A percentile compares a stretch with the other conserved stretches of the same genome.
Conservation (phyloP, 2,113 vertebrate genomes). For the Etia nguti region DNA sequence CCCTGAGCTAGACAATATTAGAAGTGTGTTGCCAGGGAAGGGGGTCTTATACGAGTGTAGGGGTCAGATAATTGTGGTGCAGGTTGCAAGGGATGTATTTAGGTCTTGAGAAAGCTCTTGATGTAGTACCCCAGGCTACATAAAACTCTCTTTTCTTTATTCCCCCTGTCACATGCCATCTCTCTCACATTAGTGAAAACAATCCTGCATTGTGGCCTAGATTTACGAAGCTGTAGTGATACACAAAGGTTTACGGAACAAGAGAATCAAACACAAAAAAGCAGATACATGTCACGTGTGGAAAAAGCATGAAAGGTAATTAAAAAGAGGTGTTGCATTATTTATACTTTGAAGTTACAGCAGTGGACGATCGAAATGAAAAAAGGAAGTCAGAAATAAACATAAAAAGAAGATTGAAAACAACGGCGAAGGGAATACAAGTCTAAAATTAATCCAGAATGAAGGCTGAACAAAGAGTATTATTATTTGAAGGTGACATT, state of each 20-base stretch:
- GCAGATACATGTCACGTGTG: neutral
- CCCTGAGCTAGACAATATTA: neutral
- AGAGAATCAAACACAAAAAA: neutral
- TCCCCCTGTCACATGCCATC: neutral
- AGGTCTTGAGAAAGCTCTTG: neutral
- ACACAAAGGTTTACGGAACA: neutral
- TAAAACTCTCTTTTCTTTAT: conserved; percentile 17
- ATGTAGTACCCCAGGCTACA: conserved; percentile 9
- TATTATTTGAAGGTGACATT: neutral
- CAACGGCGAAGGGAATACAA: neutral
- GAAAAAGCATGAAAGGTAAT: neutral
- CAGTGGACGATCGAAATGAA: neutral
- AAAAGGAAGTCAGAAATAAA: neutral
- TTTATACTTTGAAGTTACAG: neutral
- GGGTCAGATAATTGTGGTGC: neutral
- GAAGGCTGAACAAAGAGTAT: neutral
- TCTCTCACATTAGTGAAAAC: neutral
- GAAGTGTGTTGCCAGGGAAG: neutral
- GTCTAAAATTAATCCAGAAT: neutral
- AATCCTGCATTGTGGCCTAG: conserved; percentile 1
- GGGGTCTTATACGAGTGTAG: neutral
- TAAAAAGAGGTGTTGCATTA: neutral
- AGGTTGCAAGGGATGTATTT: neutral
- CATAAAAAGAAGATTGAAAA: neutral
- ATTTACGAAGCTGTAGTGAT: neutral